These are phyloP conservation scores for Metellina segmentata DNA, from an alignment of 2,888 invertebrate genomes.

Conservation along the genomic window DNA sequence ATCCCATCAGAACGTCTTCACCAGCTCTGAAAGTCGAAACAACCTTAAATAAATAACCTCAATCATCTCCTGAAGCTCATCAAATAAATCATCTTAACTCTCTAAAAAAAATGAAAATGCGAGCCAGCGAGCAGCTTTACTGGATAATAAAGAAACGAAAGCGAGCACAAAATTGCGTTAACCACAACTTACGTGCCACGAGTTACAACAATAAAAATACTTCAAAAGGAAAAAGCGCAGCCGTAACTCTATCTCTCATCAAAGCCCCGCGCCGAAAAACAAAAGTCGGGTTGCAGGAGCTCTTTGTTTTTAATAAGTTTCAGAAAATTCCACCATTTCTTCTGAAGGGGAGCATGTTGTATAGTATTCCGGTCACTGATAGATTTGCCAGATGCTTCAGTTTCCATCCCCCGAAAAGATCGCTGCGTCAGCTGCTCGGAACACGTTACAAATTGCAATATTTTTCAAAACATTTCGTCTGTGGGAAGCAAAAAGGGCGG, in stretches of 20 bases:
- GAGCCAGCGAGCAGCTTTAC: background rate
- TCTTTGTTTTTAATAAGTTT: constrained; percentile 42
- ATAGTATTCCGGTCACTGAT: constrained; percentile 8
- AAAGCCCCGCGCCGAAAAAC: background rate
- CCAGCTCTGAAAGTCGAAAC: background rate
- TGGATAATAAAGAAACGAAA: background rate
- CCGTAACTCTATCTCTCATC: constrained; percentile 18
- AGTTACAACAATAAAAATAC: background rate
- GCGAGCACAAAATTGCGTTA: constrained; percentile 17
- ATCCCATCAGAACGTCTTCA: background rate
- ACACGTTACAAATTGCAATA: constrained; percentile 48
- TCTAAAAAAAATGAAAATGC: background rate
- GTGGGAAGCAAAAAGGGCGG: background rate
- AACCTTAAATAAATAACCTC: background rate
- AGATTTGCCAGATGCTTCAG: constrained; percentile 31
- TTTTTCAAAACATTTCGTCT: constrained; percentile 54
- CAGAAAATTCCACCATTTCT: constrained; percentile 33
- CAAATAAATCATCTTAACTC: background rate
- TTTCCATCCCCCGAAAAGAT: constrained; percentile 27
- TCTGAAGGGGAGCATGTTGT: constrained; percentile 9
- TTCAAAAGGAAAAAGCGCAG: background rate
- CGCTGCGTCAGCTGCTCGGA: constrained; percentile 47
- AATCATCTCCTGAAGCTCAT: background rate
- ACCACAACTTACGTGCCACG: constrained; percentile 22
- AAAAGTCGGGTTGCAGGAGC: background rate